phyloP scores from a whole-genome alignment of 1,140 invertebrate genomes.

The Calliphora vicina region DNA sequence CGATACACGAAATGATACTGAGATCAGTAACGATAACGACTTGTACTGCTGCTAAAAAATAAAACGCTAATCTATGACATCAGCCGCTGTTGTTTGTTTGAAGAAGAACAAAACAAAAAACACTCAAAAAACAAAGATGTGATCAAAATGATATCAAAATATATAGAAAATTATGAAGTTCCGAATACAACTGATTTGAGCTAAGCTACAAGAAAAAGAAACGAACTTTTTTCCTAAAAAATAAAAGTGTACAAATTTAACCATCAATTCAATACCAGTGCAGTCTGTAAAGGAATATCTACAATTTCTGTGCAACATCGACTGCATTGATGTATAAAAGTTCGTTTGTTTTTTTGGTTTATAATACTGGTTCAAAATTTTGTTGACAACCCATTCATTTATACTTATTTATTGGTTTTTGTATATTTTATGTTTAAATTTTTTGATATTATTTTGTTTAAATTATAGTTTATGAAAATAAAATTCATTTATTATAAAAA shows the following conservation, averaged over 20 bases:
- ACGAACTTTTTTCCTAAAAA: neutral
- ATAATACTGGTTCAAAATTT: slow-evolving; percentile 54
- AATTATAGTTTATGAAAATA: neutral
- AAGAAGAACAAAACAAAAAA: neutral
- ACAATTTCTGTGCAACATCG: neutral
- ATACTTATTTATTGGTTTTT: neutral
- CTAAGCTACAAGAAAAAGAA: slow-evolving; percentile 55
- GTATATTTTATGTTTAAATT: neutral
- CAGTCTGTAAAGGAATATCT: too few species aligned
- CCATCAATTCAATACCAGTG: too few species aligned
- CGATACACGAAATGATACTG: slow-evolving; percentile 27
- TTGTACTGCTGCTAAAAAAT: slow-evolving; percentile 37
- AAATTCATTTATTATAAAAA: neutral
- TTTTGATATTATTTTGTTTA: neutral
- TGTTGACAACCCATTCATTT: neutral
- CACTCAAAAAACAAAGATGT: slow-evolving; percentile 8
- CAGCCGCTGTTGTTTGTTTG: slow-evolving; percentile 32
- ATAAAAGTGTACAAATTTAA: neutral
- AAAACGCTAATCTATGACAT: slow-evolving; percentile 10
- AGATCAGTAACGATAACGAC: slow-evolving; percentile 36
- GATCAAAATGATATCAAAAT: slow-evolving; percentile 25
- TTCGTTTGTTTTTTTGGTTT: slow-evolving; percentile 51
- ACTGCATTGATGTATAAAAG: neutral
- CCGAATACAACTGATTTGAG: slow-evolving; percentile 62
- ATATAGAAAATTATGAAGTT: slow-evolving; percentile 29